These are phyloP conservation scores for Aurelia coerulea DNA, from an alignment of 30 jellyfish, hydroid and myxozoan species.

Conservation along the genomic window DNA sequence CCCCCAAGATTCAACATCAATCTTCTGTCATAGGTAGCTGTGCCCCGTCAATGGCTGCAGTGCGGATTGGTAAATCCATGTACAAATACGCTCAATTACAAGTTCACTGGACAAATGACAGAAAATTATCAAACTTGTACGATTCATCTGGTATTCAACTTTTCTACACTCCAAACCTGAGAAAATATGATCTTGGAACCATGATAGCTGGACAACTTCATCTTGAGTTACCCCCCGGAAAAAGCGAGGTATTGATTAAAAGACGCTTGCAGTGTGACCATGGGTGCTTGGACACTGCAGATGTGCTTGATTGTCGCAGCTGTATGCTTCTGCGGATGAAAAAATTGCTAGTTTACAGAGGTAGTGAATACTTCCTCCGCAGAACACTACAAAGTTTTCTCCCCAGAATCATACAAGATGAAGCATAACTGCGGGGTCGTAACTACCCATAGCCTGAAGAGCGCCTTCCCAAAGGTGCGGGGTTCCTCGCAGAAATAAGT, in stretches of 20 bases:
- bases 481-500: background rate
- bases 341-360: too few relatives aligned
- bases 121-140: conserved; percentile 10
- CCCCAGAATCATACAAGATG: too few relatives aligned
- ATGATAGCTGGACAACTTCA: conserved; percentile 55
- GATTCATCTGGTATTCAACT: conserved; percentile 62
- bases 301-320: too few relatives aligned
- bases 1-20: too few relatives aligned
- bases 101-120: conserved; percentile 75
- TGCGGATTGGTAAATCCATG: conserved; percentile 45
- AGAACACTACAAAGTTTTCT: too few relatives aligned
- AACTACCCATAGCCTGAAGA: too few relatives aligned
- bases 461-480: too few relatives aligned
- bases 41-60: conserved; percentile 28
- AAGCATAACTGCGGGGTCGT: too few relatives aligned
- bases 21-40: conserved; percentile 28
- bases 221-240: conserved; percentile 56
- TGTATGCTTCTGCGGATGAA: too few relatives aligned
- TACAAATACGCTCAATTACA: conserved; percentile 51
- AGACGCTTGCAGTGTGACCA: too few relatives aligned
- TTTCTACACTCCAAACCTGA: conserved; percentile 57
- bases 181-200: conserved; percentile 60
- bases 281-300: too few relatives aligned
- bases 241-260: conserved; percentile 25
- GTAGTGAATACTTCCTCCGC: too few relatives aligned